These are phyloP conservation scores for Erebia aethiops DNA, from an alignment of 2,888 invertebrate species.

Conservation along the genomic window DNA sequence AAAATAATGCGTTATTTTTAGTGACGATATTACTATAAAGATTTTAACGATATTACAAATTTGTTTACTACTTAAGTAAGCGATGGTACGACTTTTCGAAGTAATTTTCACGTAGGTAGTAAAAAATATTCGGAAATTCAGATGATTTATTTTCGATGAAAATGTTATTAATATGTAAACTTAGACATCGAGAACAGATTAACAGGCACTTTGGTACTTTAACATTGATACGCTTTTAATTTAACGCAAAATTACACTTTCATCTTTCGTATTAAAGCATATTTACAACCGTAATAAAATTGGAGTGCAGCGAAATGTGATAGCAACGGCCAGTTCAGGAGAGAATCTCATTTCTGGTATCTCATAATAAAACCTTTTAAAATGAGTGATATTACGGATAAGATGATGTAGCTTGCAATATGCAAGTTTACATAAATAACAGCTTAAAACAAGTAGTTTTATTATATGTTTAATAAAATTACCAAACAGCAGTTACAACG, in stretches of 20 bases:
- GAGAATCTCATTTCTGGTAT: constrained; percentile 33
- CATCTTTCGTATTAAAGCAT: constrained; percentile 36
- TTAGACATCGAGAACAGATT: constrained; percentile 12
- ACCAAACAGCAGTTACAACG: no score
- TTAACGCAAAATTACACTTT: constrained; percentile 32
- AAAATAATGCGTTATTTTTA: no score
- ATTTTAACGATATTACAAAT: no score
- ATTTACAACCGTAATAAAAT: constrained; percentile 38
- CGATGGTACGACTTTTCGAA: no score
- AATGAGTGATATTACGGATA: constrained; percentile 4
- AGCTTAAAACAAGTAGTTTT: no score
- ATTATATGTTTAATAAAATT: no score
- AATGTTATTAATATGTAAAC: constrained; percentile 9
- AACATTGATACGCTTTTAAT: constrained; percentile 21
- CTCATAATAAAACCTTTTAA: constrained; percentile 34
- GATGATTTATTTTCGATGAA: constrained; percentile 1
- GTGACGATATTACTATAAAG: no score
- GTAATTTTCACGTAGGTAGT: neutral
- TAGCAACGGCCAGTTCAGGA: constrained; percentile 27
- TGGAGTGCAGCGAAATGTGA: constrained; percentile 33
- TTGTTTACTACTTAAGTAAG: no score
- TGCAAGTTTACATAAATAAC: neutral
- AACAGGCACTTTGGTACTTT: constrained; percentile 18
- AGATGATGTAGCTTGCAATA: neutral
- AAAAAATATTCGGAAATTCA: neutral